These are phyloP conservation scores for Mellivora capensis DNA, from an alignment of 2,113 vertebrate genomes.

Conservation along the genomic window DNA sequence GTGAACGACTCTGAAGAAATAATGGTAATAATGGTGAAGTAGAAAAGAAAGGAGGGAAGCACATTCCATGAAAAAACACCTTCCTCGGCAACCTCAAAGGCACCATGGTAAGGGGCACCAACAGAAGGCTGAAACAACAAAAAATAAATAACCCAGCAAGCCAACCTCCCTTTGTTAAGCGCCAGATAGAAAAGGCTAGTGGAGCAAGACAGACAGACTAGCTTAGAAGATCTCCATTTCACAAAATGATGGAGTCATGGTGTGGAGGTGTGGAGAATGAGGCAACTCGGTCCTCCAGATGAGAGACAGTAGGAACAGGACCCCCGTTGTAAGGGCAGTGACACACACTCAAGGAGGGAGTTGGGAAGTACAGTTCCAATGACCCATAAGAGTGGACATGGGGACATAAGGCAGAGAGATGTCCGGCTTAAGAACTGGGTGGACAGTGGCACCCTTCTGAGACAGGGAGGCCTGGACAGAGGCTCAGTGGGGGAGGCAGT, in stretches of 20 bases:
- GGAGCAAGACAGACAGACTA: too few species aligned
- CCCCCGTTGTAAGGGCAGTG: rapidly evolving
- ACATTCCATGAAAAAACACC: not conserved
- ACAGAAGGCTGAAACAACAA: not conserved
- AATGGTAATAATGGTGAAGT: not conserved
- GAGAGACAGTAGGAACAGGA: rapidly evolving
- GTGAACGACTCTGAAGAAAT: not conserved
- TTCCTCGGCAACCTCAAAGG: not conserved
- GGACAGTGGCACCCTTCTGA: not conserved
- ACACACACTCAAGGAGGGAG: too few species aligned
- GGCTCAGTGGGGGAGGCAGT: not conserved
- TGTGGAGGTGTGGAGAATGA: not conserved
- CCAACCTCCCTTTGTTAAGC: not conserved
- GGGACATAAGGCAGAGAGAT: not conserved
- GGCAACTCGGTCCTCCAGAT: not conserved
- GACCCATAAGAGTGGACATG: not conserved
- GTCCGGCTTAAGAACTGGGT: not conserved
- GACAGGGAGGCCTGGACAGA: not conserved
- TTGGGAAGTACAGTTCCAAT: not conserved
- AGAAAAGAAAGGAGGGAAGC: not conserved
- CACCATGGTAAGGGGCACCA: not conserved
- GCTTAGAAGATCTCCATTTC: not conserved
- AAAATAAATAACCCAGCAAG: not conserved
- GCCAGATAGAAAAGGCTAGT: not conserved
- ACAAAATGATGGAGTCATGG: rapidly evolving